Base-by-base conservation (phyloP, 2,888 invertebrate species). In the Drosophila emarginata region DNA sequence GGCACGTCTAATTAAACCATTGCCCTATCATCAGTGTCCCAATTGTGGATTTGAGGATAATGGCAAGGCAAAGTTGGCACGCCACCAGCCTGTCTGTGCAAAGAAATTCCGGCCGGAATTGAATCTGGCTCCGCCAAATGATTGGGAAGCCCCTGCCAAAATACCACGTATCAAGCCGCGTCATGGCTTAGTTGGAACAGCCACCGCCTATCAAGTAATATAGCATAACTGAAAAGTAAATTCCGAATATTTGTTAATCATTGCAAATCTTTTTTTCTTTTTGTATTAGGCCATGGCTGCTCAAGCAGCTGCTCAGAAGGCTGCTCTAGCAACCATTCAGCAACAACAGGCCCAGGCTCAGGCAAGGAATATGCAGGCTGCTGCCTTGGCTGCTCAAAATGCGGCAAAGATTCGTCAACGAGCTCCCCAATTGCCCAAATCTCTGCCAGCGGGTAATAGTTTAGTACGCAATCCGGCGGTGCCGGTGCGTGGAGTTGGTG, bases 41-140 rank as follows among this genome's bases (percentile, higher is more conserved):
- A 96, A 97, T 89, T 98, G 98, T 93, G 96, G 97, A 0, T 98
- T 97, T 89, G 98, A 98, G 91, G 97, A 97, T 84, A 97, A 97
- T 88, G 96, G 97, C 62, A 98, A 97, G 92, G 96, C 96, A 28
- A 97, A 97, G 92, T 92, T 98, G 80, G 96, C 96, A 0, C 94
- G 97, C 40, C 98, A 98, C 93, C 94, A 96, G 76, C 94, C 96
- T 69, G 95, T 97, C 1, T 98, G 98, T 92, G 94, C 95, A 50
- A 97, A 97, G 91, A 96, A 97, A 90, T 98, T 97, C 92, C 95
- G 96, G 90, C 96, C 97, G 0, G 97, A 97, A 76, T 92, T 94
- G 53, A 98, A 98, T 92, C 93, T 96, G 81, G 95, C 96, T 78
- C 97, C 98, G 4, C 96, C 97, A 0, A 92, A 95, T 1, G 97